Percentiles rank a stretch among this genome's conserved stretches.
phyloP scores from a whole-genome alignment of 2,888 invertebrate species.

The Cryptocephalus moraei region DNA sequence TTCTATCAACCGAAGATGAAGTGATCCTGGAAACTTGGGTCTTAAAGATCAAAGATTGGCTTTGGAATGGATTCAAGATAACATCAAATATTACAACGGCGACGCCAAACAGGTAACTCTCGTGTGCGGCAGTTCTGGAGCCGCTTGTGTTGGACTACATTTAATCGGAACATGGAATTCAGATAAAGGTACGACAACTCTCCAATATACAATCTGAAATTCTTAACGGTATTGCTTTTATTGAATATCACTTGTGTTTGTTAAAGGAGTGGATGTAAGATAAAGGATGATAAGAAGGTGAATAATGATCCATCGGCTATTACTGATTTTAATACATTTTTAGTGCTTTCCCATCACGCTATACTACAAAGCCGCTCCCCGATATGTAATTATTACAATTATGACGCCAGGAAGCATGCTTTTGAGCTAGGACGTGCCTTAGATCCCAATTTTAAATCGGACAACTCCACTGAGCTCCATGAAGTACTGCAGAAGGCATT shows the following conservation, averaged over 20 bases:
- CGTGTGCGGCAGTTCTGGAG: constrained; percentile 6
- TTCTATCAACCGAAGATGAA: constrained; percentile 5
- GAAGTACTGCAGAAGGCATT: constrained; percentile 1
- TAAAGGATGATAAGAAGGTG: too few relatives aligned
- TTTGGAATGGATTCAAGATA: constrained; percentile 4
- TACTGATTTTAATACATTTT: background rate
- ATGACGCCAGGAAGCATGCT: constrained; percentile 6
- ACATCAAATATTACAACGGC: constrained; percentile 3
- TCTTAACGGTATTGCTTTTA: too few relatives aligned
- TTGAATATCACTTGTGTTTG: too few relatives aligned
- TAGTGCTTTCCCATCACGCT: constrained; percentile 7
- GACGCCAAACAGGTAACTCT: constrained; percentile 4
- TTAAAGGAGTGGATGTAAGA: too few relatives aligned
- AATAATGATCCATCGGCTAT: too few relatives aligned
- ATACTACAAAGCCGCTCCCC: constrained; percentile 9
- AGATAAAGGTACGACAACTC: background rate
- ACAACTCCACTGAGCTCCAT: constrained; percentile 3
- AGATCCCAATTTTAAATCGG: constrained; percentile 1
- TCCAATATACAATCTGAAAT: too few relatives aligned
- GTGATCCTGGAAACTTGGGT: constrained; percentile 8
- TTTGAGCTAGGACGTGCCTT: constrained; percentile 5
- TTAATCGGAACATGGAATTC: constrained; percentile 4
- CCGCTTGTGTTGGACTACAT: constrained; percentile 3
- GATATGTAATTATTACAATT: constrained; percentile 6
- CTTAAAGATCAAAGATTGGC: constrained; percentile 6